Base-by-base conservation (phyloP, 2,888 invertebrate genomes). In the Drosophila vallismaia region DNA sequence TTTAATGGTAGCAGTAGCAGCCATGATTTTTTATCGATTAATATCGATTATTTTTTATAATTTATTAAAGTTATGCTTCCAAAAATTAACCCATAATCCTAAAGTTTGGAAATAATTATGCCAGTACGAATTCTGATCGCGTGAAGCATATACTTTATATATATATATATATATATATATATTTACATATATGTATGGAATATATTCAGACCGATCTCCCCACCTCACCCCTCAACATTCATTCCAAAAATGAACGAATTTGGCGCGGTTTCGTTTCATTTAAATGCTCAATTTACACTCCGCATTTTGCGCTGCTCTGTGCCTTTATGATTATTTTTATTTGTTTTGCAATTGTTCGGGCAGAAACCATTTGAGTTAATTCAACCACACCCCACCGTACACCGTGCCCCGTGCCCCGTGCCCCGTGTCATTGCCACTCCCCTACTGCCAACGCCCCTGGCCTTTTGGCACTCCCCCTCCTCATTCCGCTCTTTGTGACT, bases 201-300 rank as follows among this genome's bases (percentile, higher is more conserved):
- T 28, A 28, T 28, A 28, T 28, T 3, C 4, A 28, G 28, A 28
- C 5, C 2, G 26, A 26, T n/a, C n/a, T 1, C 19, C 28, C 28
- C 5, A 28, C 28, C 28, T 0, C 28, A 4, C 28, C 28, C 28
- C 3, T 26, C 28, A 4, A 5, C 5, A 28, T 19, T 2, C 9
- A 4, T 5, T 12, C 12, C 8, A 42, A 42, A 42, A 42, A 19
- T 42, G 14, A 14, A 14, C 40, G 9, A 42, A 42, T 68, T 68
- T 46, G 58, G 28, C 24, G 63, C 49, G 63, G 40, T 42, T 19
- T 68, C 50, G 71, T 71, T 71, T 71, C 56, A 53, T 63, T 63
- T 52, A 71, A 63, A 71, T 62, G 71, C 71, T 56, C 63, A 57
- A 63, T 63, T 71, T 71, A 71, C 71, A 56, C 63, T 57, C 50